These are phyloP conservation scores for Lepidothrix coronata DNA, from an alignment of 2,113 vertebrate genomes.

Conservation along the genomic window DNA sequence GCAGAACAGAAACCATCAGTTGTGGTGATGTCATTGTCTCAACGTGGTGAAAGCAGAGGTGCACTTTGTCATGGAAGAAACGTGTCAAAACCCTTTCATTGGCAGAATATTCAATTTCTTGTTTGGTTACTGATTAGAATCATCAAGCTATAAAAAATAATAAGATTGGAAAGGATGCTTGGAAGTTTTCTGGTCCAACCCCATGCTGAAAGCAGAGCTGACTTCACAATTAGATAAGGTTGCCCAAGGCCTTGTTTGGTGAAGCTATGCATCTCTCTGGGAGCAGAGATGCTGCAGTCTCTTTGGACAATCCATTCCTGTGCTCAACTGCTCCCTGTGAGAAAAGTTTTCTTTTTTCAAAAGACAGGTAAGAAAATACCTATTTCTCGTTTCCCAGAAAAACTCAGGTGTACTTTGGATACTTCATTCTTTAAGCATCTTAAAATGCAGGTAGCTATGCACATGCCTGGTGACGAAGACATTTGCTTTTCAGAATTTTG, in stretches of 20 bases:
- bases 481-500: not conserved
- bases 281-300: not conserved
- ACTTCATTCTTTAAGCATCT: not conserved
- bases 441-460: not conserved
- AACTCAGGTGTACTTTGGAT: not conserved
- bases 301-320: not conserved
- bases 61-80: not conserved
- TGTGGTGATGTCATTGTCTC: not conserved
- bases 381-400: not conserved
- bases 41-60: not conserved
- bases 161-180: not conserved
- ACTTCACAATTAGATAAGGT: not conserved
- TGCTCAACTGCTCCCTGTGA: accelerated
- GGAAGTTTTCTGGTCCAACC: not conserved
- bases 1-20: not conserved
- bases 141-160: not conserved
- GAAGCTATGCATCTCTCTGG: not conserved
- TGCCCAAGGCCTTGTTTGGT: not conserved
- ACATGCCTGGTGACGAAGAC: not conserved
- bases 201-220: not conserved
- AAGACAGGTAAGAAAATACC: not conserved
- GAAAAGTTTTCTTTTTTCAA: not conserved
- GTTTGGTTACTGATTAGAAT: not conserved
- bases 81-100: not conserved
- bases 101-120: not conserved